Conservation (phyloP, 2,888 invertebrate species). For the Cistogaster globosa region DNA sequence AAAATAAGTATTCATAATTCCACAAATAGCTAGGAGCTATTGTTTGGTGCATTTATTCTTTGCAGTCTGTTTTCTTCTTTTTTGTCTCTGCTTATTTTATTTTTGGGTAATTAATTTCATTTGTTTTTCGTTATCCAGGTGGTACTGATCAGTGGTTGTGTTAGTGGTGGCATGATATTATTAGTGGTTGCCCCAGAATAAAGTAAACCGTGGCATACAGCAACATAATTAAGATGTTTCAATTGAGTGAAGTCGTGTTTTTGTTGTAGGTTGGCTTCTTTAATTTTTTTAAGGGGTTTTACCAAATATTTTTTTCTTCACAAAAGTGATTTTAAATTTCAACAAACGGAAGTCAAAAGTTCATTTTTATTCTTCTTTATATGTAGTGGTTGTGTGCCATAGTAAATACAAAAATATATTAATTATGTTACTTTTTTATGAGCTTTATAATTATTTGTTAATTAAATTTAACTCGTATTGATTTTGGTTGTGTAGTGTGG, state of each 20-base stretch:
- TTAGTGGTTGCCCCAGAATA: constrained; percentile 42
- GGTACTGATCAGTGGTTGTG: constrained; percentile 41
- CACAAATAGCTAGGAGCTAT: constrained; percentile 44
- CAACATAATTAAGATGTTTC: constrained; percentile 67
- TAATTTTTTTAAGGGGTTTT: constrained; percentile 11
- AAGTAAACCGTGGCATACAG: constrained; percentile 27
- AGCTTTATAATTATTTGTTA: not conserved
- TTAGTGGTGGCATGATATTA: constrained; percentile 52
- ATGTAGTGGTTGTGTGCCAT: no score
- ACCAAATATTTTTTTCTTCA: not conserved
- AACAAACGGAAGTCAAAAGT: constrained; percentile 68
- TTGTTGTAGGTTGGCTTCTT: constrained; percentile 24
- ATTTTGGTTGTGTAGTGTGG: not conserved
- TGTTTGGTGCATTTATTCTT: constrained; percentile 32
- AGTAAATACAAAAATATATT: not conserved
- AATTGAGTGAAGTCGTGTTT: constrained; percentile 60
- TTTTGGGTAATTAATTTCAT: constrained; percentile 68
- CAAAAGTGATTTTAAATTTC: constrained; percentile 8
- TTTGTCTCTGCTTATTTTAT: constrained; percentile 11
- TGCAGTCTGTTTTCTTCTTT: constrained; percentile 2
- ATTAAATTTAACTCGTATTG: not conserved
- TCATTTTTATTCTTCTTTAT: constrained; percentile 29
- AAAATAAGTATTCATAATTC: constrained; percentile 30
- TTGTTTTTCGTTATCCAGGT: constrained; percentile 65
- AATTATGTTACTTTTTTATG: no score